A percentile compares a stretch with the other conserved stretches of the same genome.
Evolutionary conservation across 2,888 invertebrate species (phyloP).

Genomic region (Morpho achilles): DNA sequence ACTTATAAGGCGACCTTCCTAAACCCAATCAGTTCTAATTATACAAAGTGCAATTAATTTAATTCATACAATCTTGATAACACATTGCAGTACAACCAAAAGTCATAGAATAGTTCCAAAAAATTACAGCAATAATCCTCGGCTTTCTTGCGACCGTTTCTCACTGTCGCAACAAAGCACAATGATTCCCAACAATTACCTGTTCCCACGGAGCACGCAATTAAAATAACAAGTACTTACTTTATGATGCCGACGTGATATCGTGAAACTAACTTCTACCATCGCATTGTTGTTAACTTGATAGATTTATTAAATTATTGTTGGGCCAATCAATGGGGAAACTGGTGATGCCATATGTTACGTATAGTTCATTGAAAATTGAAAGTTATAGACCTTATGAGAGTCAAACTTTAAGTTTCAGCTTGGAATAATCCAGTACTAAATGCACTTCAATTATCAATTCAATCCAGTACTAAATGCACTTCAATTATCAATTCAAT

Average conservation of each 20-base stretch:
- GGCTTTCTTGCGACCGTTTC: slow-evolving; percentile 42
- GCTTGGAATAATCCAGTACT: too few species aligned
- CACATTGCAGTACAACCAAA: slow-evolving; percentile 12
- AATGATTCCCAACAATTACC: slow-evolving; percentile 54
- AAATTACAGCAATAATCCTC: slow-evolving; percentile 35
- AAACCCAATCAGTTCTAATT: neutral
- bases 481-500: too few species aligned
- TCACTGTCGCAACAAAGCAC: slow-evolving; percentile 48
- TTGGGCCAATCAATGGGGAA: slow-evolving; percentile 12
- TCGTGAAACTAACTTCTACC: slow-evolving; percentile 26
- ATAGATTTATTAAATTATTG: slow-evolving; percentile 29
- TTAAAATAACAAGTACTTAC: slow-evolving; percentile 47
- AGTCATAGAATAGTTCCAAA: slow-evolving; percentile 22
- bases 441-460: too few species aligned
- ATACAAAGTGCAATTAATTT: neutral
- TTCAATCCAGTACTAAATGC: too few species aligned
- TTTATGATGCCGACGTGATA: slow-evolving; percentile 34
- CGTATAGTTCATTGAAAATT: neutral
- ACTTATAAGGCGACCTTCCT: neutral
- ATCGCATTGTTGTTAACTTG: slow-evolving; percentile 24
- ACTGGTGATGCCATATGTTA: too few species aligned
- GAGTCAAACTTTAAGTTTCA: too few species aligned
- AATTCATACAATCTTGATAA: slow-evolving; percentile 14
- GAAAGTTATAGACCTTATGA: neutral
- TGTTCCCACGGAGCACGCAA: slow-evolving; percentile 50